Conservation (phyloP, 1,140 invertebrate genomes). For the Chlorops oryzae region DNA sequence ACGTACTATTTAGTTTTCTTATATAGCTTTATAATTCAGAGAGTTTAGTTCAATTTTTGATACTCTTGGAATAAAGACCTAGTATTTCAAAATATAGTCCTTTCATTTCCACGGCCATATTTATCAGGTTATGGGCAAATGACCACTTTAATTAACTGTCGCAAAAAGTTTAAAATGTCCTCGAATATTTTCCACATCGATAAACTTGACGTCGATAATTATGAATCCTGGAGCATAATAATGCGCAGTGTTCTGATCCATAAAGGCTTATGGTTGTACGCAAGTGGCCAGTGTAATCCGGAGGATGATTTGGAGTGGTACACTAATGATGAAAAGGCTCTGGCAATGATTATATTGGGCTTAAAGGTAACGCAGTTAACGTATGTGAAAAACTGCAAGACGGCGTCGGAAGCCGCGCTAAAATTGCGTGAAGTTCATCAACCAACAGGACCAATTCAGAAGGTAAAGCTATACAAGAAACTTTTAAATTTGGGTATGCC, state of each 20-base stretch:
- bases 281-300: background rate
- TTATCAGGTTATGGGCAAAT: no score
- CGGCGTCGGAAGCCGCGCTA: slow-evolving; percentile 6
- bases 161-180: no score
- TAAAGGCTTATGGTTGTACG: background rate
- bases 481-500: slow-evolving; percentile 7
- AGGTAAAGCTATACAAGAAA: slow-evolving; percentile 13
- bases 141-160: no score
- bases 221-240: slow-evolving; percentile 8
- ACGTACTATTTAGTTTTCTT: no score
- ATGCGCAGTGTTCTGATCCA: slow-evolving; percentile 6
- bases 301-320: background rate
- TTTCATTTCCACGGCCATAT: no score
- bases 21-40: no score
- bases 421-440: slow-evolving; percentile 3
- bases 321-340: slow-evolving; percentile 1
- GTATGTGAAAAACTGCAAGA: slow-evolving; percentile 9
- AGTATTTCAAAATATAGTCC: no score
- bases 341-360: slow-evolving; percentile 7
- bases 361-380: slow-evolving; percentile 8
- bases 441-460: slow-evolving; percentile 12
- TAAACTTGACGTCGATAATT: slow-evolving; percentile 10
- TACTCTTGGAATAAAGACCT: no score
- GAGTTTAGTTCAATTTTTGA: no score
- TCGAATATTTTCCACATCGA: no score